These are phyloP conservation scores for Spizella passerina DNA, from an alignment of 2,797 vertebrate genomes.

Conservation along the genomic window DNA sequence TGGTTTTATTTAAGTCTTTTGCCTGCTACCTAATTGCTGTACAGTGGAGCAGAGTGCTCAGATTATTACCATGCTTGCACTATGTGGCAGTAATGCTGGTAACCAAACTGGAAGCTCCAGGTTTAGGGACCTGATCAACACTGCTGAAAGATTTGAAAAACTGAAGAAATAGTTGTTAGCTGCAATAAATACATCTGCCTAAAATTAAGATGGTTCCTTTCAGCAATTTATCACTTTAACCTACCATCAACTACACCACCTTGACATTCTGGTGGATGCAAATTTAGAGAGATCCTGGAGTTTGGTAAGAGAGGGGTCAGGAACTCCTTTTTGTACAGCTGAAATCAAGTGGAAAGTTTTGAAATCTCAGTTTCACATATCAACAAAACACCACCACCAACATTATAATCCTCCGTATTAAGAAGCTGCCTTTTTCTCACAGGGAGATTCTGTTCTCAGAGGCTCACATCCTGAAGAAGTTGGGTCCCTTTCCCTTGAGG, in stretches of 20 bases:
- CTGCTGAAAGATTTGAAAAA: not conserved
- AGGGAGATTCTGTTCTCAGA: slow-evolving; percentile 35
- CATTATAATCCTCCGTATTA: slow-evolving; percentile 1
- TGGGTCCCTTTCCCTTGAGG: slow-evolving; percentile 31
- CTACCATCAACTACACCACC: not conserved
- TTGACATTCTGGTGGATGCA: not conserved
- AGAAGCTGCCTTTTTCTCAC: slow-evolving; percentile 4
- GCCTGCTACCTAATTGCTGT: not conserved
- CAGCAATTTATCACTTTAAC: not conserved
- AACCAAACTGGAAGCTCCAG: not conserved
- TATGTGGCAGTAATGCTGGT: not conserved
- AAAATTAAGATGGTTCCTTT: not conserved
- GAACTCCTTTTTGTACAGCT: not conserved
- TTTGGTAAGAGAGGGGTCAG: not conserved
- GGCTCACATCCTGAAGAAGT: not conserved
- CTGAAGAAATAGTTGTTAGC: not conserved
- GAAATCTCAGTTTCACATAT: slow-evolving; percentile 28
- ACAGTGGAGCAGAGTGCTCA: not conserved
- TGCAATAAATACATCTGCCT: not conserved
- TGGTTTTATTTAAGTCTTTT: not conserved
- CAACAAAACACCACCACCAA: not conserved
- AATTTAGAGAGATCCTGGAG: not conserved
- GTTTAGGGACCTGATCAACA: not conserved
- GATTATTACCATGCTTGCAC: not conserved
- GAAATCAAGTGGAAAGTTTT: slow-evolving; percentile 44